phyloP scores from a whole-genome alignment of 2,888 invertebrate species.

The Diarsia dahlii region DNA sequence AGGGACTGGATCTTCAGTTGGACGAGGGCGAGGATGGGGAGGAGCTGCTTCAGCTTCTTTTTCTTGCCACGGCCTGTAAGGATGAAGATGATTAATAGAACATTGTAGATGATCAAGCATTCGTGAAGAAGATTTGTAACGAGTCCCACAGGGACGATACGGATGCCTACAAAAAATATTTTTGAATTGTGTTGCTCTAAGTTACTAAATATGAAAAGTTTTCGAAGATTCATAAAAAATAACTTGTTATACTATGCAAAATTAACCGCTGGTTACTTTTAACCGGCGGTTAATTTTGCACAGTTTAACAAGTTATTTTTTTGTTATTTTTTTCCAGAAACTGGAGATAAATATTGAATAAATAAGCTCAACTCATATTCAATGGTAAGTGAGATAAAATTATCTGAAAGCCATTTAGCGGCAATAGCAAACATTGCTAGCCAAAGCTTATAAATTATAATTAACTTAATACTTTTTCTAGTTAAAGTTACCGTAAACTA shows the following conservation, averaged over 20 bases:
- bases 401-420: slow-evolving; percentile 37
- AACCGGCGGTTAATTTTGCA: no score
- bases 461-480: slow-evolving; percentile 62
- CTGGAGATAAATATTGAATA: not conserved
- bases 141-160: not conserved
- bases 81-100: slow-evolving; percentile 44
- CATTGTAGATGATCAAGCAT: not conserved
- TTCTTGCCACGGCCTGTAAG: slow-evolving; percentile 94
- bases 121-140: fast-evolving
- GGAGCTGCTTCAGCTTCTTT: slow-evolving; percentile 94
- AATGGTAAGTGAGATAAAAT: slow-evolving; percentile 28
- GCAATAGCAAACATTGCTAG: slow-evolving; percentile 31
- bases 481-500: slow-evolving; percentile 37
- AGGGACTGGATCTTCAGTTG: slow-evolving; percentile 95
- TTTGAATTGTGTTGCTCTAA: not conserved
- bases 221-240: not conserved
- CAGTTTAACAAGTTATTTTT: no score
- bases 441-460: slow-evolving; percentile 56
- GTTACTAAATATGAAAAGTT: not conserved
- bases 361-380: not conserved
- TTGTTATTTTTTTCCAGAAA: no score
- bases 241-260: not conserved
- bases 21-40: slow-evolving; percentile 94
- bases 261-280: not conserved
- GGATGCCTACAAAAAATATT: not conserved